phyloP scores from a whole-genome alignment of 2,113 vertebrate species.

The Pseudonaja textilis region DNA sequence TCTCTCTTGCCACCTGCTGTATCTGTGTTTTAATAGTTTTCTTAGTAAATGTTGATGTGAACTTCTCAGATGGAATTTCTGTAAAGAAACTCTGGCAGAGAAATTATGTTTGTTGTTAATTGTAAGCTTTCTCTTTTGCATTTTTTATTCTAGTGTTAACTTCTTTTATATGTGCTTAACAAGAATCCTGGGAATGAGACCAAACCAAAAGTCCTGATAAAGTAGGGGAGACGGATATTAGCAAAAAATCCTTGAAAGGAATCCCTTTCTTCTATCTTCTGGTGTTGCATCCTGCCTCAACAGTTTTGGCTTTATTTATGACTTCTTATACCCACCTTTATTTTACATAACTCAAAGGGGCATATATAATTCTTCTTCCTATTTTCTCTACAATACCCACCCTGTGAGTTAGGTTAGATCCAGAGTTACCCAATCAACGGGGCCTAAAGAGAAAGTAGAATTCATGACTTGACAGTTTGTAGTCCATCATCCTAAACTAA shows the following conservation, averaged over 20 bases:
- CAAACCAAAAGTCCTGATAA: not conserved
- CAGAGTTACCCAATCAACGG: not conserved
- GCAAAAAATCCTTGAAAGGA: not conserved
- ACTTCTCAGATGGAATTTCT: not conserved
- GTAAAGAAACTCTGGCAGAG: not conserved
- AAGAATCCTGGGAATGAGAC: not conserved
- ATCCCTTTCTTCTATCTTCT: not conserved
- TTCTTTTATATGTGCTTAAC: not conserved
- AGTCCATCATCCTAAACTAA: not conserved
- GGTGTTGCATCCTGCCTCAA: not conserved
- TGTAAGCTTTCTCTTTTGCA: not conserved
- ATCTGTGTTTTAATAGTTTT: too few species aligned
- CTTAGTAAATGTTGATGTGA: too few species aligned
- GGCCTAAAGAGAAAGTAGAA: not conserved
- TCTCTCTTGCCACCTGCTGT: too few species aligned
- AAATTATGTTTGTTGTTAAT: constrained; percentile 7
- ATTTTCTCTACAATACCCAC: not conserved
- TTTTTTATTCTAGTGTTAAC: not conserved
- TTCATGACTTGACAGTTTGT: not conserved
- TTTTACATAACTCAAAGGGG: not conserved
- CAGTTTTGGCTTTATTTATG: not conserved
- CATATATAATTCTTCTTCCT: not conserved
- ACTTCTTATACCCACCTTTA: not conserved
- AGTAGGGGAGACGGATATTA: not conserved
- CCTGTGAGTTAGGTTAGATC: not conserved